phyloP scores from a whole-genome alignment of 2,113 vertebrate genomes.

The Callochromis pleurospilus region DNA sequence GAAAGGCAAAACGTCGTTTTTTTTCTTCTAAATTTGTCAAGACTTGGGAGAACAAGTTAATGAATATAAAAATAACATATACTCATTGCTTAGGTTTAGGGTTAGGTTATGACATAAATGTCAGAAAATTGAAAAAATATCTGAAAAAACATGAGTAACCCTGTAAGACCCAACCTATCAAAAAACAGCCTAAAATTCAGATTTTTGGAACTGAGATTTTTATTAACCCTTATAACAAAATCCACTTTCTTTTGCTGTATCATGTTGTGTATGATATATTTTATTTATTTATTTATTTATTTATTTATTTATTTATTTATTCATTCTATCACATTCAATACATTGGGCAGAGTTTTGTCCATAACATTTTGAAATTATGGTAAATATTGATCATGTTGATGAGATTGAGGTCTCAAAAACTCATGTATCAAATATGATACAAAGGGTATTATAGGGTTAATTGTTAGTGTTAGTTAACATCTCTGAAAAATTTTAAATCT shows the following conservation, averaged over 20 bases:
- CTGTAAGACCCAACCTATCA: background rate
- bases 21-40: background rate
- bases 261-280: background rate
- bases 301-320: background rate
- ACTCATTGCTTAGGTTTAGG: background rate
- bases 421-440: background rate
- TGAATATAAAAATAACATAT: background rate
- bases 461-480: background rate
- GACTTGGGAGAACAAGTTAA: background rate
- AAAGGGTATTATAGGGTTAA: background rate
- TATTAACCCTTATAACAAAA: background rate
- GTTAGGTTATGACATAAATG: background rate
- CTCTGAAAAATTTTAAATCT: background rate
- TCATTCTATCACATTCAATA: background rate
- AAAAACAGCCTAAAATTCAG: background rate
- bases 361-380: background rate
- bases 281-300: background rate
- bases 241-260: rapidly evolving
- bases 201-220: background rate
- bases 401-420: background rate
- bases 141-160: background rate
- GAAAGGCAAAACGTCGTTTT: background rate
- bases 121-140: background rate
- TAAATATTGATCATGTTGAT: background rate
- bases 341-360: background rate